Percentiles rank a stretch among this genome's conserved stretches.
Conservation (phyloP, 2,888 invertebrate species). For the Neocrepidodera transversa region DNA sequence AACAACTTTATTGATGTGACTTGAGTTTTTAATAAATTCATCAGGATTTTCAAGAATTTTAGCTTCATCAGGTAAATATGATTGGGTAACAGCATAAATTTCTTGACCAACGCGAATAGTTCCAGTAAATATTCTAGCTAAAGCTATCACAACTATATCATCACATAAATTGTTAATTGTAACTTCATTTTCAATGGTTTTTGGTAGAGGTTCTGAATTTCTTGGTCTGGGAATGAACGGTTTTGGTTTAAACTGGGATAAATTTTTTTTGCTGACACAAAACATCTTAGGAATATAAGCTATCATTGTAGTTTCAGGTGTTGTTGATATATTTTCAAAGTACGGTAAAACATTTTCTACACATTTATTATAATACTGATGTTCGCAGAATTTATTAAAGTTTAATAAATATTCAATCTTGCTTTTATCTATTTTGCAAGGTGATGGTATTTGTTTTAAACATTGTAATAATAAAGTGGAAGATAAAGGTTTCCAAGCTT, state of each 20-base stretch:
- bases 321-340: slow-evolving; percentile 48
- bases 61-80: slow-evolving; percentile 76
- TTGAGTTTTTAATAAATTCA: slow-evolving; percentile 34
- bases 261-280: slow-evolving; percentile 73
- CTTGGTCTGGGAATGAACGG: slow-evolving; percentile 70
- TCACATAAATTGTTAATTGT: slow-evolving; percentile 49
- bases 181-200: neutral
- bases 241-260: slow-evolving; percentile 83
- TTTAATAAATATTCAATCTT: slow-evolving; percentile 86
- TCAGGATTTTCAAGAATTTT: slow-evolving; percentile 31
- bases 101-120: slow-evolving; percentile 76
- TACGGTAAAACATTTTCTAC: slow-evolving; percentile 65
- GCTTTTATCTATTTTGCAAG: slow-evolving; percentile 74
- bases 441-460: slow-evolving; percentile 81
- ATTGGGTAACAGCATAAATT: slow-evolving; percentile 85
- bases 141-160: slow-evolving; percentile 79
- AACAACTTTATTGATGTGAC: slow-evolving; percentile 64
- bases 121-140: slow-evolving; percentile 93
- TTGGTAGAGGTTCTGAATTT: slow-evolving; percentile 10
- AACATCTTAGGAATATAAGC: slow-evolving; percentile 91
- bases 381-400: slow-evolving; percentile 61
- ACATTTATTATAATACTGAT: slow-evolving; percentile 74
- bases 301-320: slow-evolving; percentile 70
- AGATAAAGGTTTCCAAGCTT: slow-evolving; percentile 91
- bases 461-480: slow-evolving; percentile 83